Base-by-base conservation (phyloP, 2,888 invertebrate genomes). In the Aleiodes leptofemur region DNA sequence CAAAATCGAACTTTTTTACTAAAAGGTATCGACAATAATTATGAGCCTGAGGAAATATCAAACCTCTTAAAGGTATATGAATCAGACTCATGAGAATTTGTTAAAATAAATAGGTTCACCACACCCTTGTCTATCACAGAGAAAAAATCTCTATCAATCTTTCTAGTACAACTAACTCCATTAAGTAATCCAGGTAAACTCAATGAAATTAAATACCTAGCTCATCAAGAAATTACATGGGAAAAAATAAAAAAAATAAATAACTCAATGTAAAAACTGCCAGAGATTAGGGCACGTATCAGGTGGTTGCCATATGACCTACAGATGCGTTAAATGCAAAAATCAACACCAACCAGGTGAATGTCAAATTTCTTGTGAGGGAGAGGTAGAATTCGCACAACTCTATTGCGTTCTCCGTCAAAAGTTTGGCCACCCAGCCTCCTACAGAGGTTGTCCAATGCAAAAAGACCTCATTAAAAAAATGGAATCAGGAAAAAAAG, bases 191-290 rank as follows among this genome's bases (percentile, higher is more conserved):
- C 70, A 0, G 34, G 53, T 0, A 76, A 76, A 2, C 0, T 81
- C 1, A 50, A 72, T 0, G 23, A 77, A 51, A 76, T 81, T 1
- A 79, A 74, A 57, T 16, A 34, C 0, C 0, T 83, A 0, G n/a
- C 76, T 0, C 71, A 80, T 13, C 77, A 77, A 13, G 2, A 72
- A 0, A 38, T 81, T 0, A 6, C 9, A 0, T 81, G 80, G 80
- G 78, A 82, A 31, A 77, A 76, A 29, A 0, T 80, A 1, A 71
- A 14, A 77, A 74, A 71, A 69, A 14, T 2, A 70, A 74, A n/a
- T 16, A 0, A 76, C 73, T 0, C 82, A 83, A 74, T 82, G 82
- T 6, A 80, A 76, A 13, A 73, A 74, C 1, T 81, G 81, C 7
- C 80, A 81, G 57, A 29, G 79, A 8, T 56, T 80, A 1, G 77